Evolutionary conservation across 2,888 invertebrate genomes (phyloP).

Genomic region (Electrophaes corylata): DNA sequence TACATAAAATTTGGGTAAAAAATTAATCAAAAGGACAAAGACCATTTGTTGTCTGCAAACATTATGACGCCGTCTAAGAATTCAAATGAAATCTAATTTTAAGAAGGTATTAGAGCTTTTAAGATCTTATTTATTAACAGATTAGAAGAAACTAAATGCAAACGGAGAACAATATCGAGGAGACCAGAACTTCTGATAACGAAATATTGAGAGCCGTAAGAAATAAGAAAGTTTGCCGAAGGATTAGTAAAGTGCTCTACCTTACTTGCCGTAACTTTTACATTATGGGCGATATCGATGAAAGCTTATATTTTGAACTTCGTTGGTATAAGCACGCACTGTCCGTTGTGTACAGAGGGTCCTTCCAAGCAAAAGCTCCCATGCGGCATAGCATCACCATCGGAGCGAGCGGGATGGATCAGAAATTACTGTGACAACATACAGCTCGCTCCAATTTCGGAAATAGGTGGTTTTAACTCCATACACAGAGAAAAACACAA

Average conservation of each 20-base stretch:
- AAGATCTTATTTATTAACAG: background rate
- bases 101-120: background rate
- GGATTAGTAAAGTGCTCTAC: slow-evolving; percentile 64
- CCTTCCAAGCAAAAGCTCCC: slow-evolving; percentile 67
- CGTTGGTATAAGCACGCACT: slow-evolving; percentile 55
- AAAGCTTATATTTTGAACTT: slow-evolving; percentile 62
- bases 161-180: slow-evolving; percentile 22
- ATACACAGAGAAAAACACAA: slow-evolving; percentile 65
- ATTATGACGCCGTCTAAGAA: too few species aligned
- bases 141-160: slow-evolving; percentile 1
- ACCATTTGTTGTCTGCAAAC: too few species aligned
- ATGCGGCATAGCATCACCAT: slow-evolving; percentile 60
- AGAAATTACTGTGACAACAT: slow-evolving; percentile 54
- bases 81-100: background rate
- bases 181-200: slow-evolving; percentile 44
- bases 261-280: slow-evolving; percentile 67
- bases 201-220: slow-evolving; percentile 52
- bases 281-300: slow-evolving; percentile 65
- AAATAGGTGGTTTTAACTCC: slow-evolving; percentile 66
- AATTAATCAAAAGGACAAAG: too few species aligned
- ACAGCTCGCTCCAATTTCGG: slow-evolving; percentile 75
- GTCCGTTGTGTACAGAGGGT: slow-evolving; percentile 53
- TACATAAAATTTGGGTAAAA: too few species aligned
- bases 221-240: slow-evolving; percentile 60
- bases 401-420: slow-evolving; percentile 59